Evolutionary conservation across 2,888 invertebrate genomes (phyloP).

Genomic region (Nomada ferruginata): DNA sequence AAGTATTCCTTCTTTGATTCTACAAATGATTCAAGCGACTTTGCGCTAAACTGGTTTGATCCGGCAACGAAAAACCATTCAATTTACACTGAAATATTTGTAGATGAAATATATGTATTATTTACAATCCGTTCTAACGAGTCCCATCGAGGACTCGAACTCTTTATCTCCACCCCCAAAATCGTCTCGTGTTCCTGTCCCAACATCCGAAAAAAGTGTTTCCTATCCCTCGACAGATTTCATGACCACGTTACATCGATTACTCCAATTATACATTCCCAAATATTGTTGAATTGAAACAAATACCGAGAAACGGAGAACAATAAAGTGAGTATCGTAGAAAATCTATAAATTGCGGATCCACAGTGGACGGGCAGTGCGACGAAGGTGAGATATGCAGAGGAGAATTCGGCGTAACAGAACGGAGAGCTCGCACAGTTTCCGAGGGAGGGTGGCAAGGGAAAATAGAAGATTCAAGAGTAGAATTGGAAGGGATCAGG

Average conservation of each 20-base stretch:
- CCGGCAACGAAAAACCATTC: constrained; percentile 9
- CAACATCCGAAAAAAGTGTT: not conserved
- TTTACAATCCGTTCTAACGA: not conserved
- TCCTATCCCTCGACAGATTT: no score
- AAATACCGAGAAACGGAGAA: not conserved
- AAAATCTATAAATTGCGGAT: constrained; percentile 73
- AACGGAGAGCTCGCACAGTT: constrained; percentile 21
- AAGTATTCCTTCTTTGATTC: constrained; percentile 41
- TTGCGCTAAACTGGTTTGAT: constrained; percentile 15
- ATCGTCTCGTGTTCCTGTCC: no score
- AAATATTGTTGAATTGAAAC: not conserved
- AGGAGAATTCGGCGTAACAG: constrained; percentile 45
- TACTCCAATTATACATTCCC: not conserved
- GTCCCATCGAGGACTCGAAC: no score
- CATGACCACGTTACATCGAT: no score
- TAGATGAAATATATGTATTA: not conserved
- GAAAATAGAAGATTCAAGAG: constrained; percentile 61
- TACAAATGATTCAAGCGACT: constrained; percentile 14
- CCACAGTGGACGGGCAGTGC: not conserved
- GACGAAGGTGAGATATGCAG: constrained; percentile 22
- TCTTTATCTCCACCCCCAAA: no score
- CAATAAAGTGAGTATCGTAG: constrained; percentile 6
- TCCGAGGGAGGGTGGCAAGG: constrained; percentile 38
- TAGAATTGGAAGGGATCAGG: constrained; percentile 59
- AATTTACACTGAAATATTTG: not conserved